Base-by-base conservation (phyloP, 2,113 vertebrate species). In the Nothoprocta pentlandii region DNA sequence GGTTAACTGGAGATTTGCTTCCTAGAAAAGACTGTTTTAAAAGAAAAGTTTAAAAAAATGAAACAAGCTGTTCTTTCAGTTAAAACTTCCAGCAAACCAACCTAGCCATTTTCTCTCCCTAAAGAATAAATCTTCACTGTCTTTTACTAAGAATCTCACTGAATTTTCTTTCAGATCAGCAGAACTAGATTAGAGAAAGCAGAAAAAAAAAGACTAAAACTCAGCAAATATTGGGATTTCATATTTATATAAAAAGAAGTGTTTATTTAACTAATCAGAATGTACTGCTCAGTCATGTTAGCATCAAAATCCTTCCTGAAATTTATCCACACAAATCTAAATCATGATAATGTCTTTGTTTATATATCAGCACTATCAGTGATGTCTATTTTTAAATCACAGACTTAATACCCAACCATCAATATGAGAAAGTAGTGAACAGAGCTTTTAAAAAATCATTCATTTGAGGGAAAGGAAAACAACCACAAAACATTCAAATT, bases 191-290 rank as follows among this genome's bases (percentile, higher is more conserved):
- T 39, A 86, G 10, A 70, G 23, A 78, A 86, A 58, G 32, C 1
- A 21, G 5, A 30, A 85, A n/a, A 64, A 7, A 26, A 16, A 22
- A 58, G 14, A 5, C 9, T 92, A 80, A 84, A 80, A 30, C 9
- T 64, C 8, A 88, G 63, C 7, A 61, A 94, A 46, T 23, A 15
- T 28, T 59, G 8, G 9, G 36, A 7, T 76, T 86, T 71, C 28
- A n/a, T 66, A 44, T 83, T 64, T 69, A 26, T 46, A 58, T 80
- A 84, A 32, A 30, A 87, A 13, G 96, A 92, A 89, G 12, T 68
- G 19, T 53, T 25, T 19, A 32, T 76, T 79, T 91, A 22, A 71
- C 56, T 12, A 87, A 85, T 28, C 69, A 56, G 8, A 32, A 67
- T 61, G 34, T 25, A n/a, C 17, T 76, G 6, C 87, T 62, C 20